These are phyloP conservation scores for Tachycineta bicolor DNA, from an alignment of 2,113 vertebrate species.

Conservation along the genomic window DNA sequence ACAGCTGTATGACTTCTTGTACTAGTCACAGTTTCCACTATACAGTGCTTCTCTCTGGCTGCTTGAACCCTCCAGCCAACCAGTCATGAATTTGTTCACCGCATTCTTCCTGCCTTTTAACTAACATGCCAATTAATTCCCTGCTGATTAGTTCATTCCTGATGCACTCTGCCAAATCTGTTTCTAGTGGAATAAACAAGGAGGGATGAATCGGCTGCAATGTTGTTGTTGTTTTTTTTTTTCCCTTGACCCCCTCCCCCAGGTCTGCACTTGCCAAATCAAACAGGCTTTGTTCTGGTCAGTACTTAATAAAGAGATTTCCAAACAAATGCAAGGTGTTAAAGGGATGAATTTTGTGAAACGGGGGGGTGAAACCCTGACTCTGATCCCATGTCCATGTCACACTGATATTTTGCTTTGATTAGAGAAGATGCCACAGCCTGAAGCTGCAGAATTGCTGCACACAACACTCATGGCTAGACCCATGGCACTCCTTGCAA, in stretches of 20 bases:
- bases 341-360: background rate
- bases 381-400: background rate
- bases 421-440: background rate
- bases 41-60: constrained; percentile 16
- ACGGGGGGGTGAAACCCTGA: background rate
- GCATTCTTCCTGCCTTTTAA: constrained; percentile 46
- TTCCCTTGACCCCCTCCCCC: background rate
- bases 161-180: constrained; percentile 50
- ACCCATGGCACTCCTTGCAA: background rate
- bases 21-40: constrained; percentile 54
- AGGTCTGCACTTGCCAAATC: constrained; percentile 2
- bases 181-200: constrained; percentile 69
- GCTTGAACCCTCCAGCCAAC: constrained; percentile 32
- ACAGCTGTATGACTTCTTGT: background rate
- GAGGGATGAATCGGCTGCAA: constrained; percentile 27
- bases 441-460: background rate
- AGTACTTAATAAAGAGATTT: background rate
- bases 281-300: constrained; percentile 27
- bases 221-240: background rate
- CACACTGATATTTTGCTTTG: background rate
- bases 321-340: background rate
- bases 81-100: constrained; percentile 28
- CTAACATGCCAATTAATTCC: constrained; percentile 64
- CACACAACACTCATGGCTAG: background rate
- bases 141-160: constrained; percentile 64